A percentile compares a stretch with the other conserved stretches of the same genome.
These are phyloP conservation scores for Copidosoma aretas DNA, from an alignment of 2,888 invertebrate species.

Conservation along the genomic window DNA sequence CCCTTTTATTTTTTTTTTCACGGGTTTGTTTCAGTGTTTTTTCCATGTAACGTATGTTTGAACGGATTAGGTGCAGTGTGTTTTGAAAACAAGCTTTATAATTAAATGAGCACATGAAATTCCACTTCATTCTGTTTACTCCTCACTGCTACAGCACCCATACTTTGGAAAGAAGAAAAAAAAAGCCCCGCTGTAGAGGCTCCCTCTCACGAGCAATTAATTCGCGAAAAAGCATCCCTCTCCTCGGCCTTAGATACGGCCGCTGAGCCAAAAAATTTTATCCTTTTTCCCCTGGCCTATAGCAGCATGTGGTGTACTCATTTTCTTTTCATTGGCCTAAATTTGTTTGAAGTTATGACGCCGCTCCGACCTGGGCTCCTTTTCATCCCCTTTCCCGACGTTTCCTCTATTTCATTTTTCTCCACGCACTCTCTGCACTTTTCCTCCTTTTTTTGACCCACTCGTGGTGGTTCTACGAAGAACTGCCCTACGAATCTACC, in stretches of 20 bases:
- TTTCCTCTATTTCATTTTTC: too few relatives aligned
- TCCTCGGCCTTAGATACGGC: neutral
- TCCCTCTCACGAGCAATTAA: neutral
- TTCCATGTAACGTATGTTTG: too few relatives aligned
- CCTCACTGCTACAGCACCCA: neutral
- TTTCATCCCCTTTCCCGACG: too few relatives aligned
- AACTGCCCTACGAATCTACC: too few relatives aligned
- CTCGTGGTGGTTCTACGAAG: too few relatives aligned
- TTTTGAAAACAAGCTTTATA: neutral
- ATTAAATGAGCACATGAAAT: neutral
- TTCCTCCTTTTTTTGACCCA: too few relatives aligned
- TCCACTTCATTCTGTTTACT: neutral
- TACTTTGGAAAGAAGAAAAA: neutral
- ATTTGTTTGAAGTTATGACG: constrained; percentile 18
- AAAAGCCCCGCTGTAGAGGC: neutral
- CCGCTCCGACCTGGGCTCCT: constrained; percentile 15
- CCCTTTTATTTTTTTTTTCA: too few relatives aligned
- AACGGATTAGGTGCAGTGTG: too few relatives aligned
- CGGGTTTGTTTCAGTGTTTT: too few relatives aligned
- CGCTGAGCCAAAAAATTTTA: neutral
- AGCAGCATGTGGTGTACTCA: neutral
- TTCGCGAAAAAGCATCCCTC: neutral
- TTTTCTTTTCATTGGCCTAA: constrained; percentile 7
- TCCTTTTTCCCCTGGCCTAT: neutral
- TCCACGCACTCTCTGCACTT: too few relatives aligned